Percentiles rank a stretch among this genome's conserved stretches.
Conservation (phyloP, 2,113 vertebrate species). For the Heloderma charlesbogerti region DNA sequence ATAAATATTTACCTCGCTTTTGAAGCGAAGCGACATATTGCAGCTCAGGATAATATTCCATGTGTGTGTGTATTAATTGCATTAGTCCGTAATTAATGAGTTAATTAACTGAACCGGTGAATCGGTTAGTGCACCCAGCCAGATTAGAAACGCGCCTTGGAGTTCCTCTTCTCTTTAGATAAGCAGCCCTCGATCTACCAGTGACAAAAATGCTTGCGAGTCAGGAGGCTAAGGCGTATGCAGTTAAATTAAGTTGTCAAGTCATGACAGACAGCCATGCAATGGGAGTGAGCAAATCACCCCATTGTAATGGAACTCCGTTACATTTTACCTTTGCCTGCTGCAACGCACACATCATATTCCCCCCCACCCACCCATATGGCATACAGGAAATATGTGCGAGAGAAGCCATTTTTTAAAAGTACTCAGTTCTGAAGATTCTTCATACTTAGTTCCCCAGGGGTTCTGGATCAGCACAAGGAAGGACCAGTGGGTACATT, state of each 20-base stretch:
- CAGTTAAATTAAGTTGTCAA: slow-evolving; percentile 43
- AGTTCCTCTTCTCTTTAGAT: slow-evolving; percentile 22
- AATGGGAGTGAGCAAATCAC: slow-evolving; percentile 32
- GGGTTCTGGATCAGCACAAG: background rate
- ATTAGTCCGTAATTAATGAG: slow-evolving; percentile 35
- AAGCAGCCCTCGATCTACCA: slow-evolving; percentile 2
- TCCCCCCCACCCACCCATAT: background rate
- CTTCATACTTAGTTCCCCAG: background rate
- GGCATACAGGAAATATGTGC: background rate
- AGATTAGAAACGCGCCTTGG: slow-evolving; percentile 4
- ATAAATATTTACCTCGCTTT: background rate
- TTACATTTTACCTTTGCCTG: slow-evolving; percentile 26
- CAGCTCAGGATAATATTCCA: slow-evolving; percentile 2
- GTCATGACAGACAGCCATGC: slow-evolving; percentile 27
- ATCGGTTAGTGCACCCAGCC: slow-evolving; percentile 19
- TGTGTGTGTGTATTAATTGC: background rate
- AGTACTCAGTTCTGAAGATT: background rate
- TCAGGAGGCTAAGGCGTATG: background rate
- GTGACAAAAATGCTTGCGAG: slow-evolving; percentile 16
- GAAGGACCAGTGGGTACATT: background rate
- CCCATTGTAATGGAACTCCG: background rate
- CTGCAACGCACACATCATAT: slow-evolving; percentile 3
- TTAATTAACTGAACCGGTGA: slow-evolving; percentile 28
- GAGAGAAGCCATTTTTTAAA: background rate
- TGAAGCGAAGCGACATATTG: background rate